Conservation (phyloP, 2,113 vertebrate genomes). For the Elephantulus edwardii region DNA sequence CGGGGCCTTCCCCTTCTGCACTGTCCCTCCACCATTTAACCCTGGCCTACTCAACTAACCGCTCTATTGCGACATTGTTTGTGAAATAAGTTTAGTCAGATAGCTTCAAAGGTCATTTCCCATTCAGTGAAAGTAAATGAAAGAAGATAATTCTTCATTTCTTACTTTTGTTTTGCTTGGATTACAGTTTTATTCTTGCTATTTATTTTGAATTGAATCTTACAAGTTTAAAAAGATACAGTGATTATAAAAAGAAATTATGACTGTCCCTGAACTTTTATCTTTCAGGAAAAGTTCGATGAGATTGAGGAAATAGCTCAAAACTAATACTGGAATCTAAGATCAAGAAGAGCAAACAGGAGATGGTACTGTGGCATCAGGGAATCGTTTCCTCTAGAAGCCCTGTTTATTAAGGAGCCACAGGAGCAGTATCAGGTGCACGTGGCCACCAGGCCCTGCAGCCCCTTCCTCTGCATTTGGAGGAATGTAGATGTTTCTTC, state of each 20-base stretch:
- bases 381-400: background rate
- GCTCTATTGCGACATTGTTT: background rate
- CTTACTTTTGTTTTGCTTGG: background rate
- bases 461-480: background rate
- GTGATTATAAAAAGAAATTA: background rate
- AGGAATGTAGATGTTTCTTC: too few relatives aligned
- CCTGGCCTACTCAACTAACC: background rate
- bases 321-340: background rate
- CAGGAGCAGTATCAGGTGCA: fast-evolving
- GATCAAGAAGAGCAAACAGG: background rate
- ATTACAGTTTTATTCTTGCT: background rate
- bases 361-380: too few relatives aligned
- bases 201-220: slow-evolving; percentile 3
- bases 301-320: background rate
- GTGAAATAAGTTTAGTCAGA: background rate
- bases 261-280: background rate
- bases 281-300: background rate
- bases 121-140: background rate
- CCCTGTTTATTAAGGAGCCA: background rate
- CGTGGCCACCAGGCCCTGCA: background rate
- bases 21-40: background rate
- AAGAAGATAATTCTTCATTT: background rate
- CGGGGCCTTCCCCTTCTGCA: too few relatives aligned
- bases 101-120: background rate
- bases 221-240: background rate